A percentile compares a stretch with the other conserved stretches of the same genome.
Conservation (phyloP, 2,888 invertebrate genomes). For the Cryptophagus acutangulus region DNA sequence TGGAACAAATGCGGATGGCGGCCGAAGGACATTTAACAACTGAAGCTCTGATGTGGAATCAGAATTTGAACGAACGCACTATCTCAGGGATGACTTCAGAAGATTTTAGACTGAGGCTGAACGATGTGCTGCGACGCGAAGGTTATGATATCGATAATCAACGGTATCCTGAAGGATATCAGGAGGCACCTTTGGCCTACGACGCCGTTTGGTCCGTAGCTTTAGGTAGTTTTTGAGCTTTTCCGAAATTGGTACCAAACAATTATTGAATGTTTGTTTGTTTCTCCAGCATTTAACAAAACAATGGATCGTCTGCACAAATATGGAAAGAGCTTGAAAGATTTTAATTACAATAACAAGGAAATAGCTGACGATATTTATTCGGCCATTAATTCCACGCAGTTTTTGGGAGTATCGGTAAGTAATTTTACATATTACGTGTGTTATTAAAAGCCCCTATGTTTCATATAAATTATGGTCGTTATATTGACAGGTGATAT, state of each 20-base stretch:
- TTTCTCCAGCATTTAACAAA: conserved; percentile 82
- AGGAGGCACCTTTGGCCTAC: conserved; percentile 97
- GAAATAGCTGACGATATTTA: conserved; percentile 94
- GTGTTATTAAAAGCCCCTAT: no score
- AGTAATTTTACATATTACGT: conserved; percentile 46
- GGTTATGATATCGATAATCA: conserved; percentile 84
- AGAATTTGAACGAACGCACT: conserved; percentile 83
- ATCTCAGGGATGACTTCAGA: conserved; percentile 94
- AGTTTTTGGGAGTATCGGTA: conserved; percentile 96
- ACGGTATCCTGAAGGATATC: conserved; percentile 88
- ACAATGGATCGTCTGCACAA: conserved; percentile 84
- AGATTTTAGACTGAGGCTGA: conserved; percentile 81
- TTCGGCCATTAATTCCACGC: conserved; percentile 96
- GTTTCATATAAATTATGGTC: no score
- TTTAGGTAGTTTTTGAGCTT: conserved; percentile 71
- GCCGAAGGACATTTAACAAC: conserved; percentile 98
- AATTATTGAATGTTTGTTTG: not conserved
- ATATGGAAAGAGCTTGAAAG: conserved; percentile 78
- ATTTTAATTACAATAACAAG: conserved; percentile 94
- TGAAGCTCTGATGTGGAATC: conserved; percentile 98
- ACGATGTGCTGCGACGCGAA: conserved; percentile 71
- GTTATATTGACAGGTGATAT: conserved; percentile 2
- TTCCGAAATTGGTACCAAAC: no score
- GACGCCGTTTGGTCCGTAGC: conserved; percentile 99
- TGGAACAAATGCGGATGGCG: conserved; percentile 87